Base-by-base conservation (phyloP, 2,888 invertebrate species). In the Mythimna loreyi region DNA sequence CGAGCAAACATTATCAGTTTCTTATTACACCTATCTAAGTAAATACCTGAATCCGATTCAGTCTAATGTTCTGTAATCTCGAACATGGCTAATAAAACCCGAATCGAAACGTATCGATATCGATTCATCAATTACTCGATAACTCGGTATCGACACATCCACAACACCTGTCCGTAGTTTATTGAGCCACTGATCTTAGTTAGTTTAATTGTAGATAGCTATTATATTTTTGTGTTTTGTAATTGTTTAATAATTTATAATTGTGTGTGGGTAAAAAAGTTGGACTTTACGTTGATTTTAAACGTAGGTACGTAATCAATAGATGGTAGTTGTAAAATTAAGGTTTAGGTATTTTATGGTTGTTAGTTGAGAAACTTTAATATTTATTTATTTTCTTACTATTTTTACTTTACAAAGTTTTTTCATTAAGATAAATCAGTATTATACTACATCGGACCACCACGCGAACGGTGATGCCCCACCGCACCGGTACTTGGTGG, bases 111-210 rank as follows among this genome's bases (percentile, higher is more conserved):
- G 80, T 71, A 80, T 80, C 83, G 85, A 84, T 82, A 83, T 78
- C 80, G 66, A 85, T 68, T 78, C 85, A 88, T 90, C 90, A 85
- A 87, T 91, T 88, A 85, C 84, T 87, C 85, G 90, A 89, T 90
- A 89, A 85, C 87, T 21, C 9, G 86, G 83, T 85, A 89, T 89
- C 89, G 88, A 87, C 85, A 89, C 86, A 85, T 90, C 87, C 85
- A 87, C 83, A 89, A 86, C 89, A 90, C 90, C 89, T 90, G 90
- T 82, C 68, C 40, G 59, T 64, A 75, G 9, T 80, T 82, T 78
- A 84, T 77, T 67, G 61, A 57, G 68, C 63, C 80, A 65, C 52
- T 55, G 78, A 62, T 45, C 45, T 76, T 71, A 69, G 77, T 82
- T 75, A 65, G 63, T 80, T 81, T 78, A 79, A 82, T 84, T 76